phyloP scores from a whole-genome alignment of 2,113 vertebrate species.

The Herpetotheres cachinnans region DNA sequence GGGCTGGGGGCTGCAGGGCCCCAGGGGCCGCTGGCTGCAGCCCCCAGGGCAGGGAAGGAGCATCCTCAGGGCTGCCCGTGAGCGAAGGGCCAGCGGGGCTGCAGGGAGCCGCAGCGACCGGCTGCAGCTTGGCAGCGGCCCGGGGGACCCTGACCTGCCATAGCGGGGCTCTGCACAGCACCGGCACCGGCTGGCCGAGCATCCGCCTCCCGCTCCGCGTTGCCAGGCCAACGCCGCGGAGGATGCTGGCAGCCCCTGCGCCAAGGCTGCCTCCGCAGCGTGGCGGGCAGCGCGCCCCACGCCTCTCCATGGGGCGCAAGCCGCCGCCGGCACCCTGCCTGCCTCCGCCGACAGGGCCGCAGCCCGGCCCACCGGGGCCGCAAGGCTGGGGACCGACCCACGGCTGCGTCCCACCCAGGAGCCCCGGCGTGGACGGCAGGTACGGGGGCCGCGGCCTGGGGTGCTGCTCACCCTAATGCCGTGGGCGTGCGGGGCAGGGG shows the following conservation, averaged over 20 bases:
- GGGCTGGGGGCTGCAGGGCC: neutral
- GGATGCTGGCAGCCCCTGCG: constrained; percentile 37
- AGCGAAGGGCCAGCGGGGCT: neutral
- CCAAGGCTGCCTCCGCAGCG: neutral
- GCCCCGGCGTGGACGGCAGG: neutral
- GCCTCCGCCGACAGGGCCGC: neutral
- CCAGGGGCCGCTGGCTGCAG: neutral
- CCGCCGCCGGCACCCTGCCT: neutral
- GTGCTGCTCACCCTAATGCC: too few relatives aligned
- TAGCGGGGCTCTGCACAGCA: neutral
- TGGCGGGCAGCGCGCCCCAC: neutral
- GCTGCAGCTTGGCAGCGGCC: neutral
- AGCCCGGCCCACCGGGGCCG: neutral
- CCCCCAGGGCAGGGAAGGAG: neutral
- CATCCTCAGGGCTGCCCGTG: neutral
- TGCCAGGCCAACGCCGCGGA: constrained; percentile 52
- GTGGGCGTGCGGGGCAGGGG: neutral
- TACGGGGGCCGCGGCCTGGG: neutral
- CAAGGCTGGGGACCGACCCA: neutral
- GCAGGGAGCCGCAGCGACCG: neutral
- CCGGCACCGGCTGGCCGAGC: neutral
- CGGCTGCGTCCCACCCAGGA: neutral
- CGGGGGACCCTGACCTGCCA: neutral
- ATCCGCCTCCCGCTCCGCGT: neutral
- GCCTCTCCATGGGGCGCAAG: neutral